Evolutionary conservation across 2,888 invertebrate genomes (phyloP).

Genomic region (Stictocephala bisonia): DNA sequence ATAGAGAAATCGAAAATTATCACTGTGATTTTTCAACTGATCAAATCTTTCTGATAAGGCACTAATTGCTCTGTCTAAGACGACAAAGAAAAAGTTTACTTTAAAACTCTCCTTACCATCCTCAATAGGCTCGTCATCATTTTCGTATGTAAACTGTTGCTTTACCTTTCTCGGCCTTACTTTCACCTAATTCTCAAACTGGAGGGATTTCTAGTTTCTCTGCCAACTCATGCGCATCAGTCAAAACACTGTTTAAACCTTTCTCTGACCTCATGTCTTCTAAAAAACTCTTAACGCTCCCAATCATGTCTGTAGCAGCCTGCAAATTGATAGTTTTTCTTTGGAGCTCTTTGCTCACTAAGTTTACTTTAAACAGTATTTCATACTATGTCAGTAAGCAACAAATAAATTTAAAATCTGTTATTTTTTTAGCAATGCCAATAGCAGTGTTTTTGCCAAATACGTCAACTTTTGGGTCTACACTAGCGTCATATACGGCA

Average conservation of each 20-base stretch:
- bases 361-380: neutral
- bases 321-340: neutral
- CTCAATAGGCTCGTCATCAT: too few species aligned
- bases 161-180: too few species aligned
- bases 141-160: too few species aligned
- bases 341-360: neutral
- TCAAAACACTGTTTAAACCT: neutral
- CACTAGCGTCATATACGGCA: constrained; percentile 1
- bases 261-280: neutral
- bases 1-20: too few species aligned
- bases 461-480: constrained; percentile 4
- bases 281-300: neutral
- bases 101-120: too few species aligned
- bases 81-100: too few species aligned
- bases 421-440: neutral
- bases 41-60: too few species aligned
- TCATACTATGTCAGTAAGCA: constrained; percentile 9
- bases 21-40: too few species aligned
- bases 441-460: constrained; percentile 3
- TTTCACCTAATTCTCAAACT: too few species aligned
- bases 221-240: neutral
- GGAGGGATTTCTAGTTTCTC: too few species aligned
- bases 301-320: neutral
- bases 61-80: too few species aligned
- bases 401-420: constrained; percentile 1